Conservation (phyloP, 2,113 vertebrate genomes). For the Clarias macrocephalus region DNA sequence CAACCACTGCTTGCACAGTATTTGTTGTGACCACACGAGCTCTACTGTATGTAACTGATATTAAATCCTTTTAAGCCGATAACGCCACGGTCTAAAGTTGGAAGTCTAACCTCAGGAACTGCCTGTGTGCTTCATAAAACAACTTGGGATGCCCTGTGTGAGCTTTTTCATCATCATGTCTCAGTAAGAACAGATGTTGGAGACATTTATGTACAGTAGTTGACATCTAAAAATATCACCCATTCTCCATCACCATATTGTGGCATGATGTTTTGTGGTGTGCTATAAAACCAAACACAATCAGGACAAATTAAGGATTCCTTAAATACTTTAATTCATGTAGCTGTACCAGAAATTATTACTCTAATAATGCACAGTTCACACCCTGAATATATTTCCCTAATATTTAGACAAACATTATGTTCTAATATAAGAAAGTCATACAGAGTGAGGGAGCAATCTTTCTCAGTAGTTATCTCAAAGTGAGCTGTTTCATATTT, state of each 20-base stretch:
- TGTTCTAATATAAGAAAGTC: neutral
- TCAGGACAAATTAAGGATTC: neutral
- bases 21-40: neutral
- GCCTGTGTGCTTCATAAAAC: too few species aligned
- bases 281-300: neutral
- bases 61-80: neutral
- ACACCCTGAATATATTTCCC: neutral
- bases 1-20: neutral
- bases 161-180: neutral
- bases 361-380: neutral
- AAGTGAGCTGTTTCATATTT: neutral
- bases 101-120: neutral
- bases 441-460: neutral
- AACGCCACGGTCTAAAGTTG: neutral
- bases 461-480: neutral
- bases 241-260: neutral
- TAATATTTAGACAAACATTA: too few species aligned
- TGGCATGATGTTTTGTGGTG: neutral
- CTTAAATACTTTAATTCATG: neutral
- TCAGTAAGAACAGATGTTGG: neutral
- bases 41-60: neutral
- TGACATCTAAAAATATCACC: neutral
- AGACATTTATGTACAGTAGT: neutral
- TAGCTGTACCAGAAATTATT: neutral
- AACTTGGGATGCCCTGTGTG: neutral